Evolutionary conservation across 2,888 invertebrate genomes (phyloP).

Genomic region (Andrena trimmerana): DNA sequence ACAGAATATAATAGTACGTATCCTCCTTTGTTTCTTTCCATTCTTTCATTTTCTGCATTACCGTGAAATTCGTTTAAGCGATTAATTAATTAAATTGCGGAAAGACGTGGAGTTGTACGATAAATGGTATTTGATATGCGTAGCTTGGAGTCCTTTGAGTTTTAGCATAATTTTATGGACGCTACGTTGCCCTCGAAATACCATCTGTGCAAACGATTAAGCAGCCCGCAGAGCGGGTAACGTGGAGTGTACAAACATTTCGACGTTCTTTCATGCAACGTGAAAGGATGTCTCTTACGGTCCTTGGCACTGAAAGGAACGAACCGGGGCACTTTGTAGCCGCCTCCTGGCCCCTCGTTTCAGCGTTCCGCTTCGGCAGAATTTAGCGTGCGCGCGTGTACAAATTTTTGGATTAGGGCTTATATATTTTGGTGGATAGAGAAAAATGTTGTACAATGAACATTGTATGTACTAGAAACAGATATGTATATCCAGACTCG

Average conservation of each 20-base stretch:
- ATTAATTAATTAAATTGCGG: no score
- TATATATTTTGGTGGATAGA: neutral
- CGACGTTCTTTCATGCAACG: conserved; percentile 74
- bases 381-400: neutral
- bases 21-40: neutral
- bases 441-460: neutral
- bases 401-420: conserved; percentile 2
- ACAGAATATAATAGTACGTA: neutral
- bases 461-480: neutral
- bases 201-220: conserved; percentile 79
- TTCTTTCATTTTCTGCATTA: neutral
- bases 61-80: neutral
- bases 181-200: conserved; percentile 22
- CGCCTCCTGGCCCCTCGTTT: conserved; percentile 16
- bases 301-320: conserved; percentile 73
- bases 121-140: neutral
- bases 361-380: conserved; percentile 17
- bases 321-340: conserved; percentile 69
- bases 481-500: no score
- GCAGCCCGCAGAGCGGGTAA: conserved; percentile 45
- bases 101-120: neutral
- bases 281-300: conserved; percentile 74
- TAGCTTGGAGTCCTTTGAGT: neutral
- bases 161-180: conserved; percentile 5
- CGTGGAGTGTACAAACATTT: conserved; percentile 76